Evolutionary conservation across 2,888 invertebrate genomes (phyloP).

Genomic region (Hypomecis punctinalis): DNA sequence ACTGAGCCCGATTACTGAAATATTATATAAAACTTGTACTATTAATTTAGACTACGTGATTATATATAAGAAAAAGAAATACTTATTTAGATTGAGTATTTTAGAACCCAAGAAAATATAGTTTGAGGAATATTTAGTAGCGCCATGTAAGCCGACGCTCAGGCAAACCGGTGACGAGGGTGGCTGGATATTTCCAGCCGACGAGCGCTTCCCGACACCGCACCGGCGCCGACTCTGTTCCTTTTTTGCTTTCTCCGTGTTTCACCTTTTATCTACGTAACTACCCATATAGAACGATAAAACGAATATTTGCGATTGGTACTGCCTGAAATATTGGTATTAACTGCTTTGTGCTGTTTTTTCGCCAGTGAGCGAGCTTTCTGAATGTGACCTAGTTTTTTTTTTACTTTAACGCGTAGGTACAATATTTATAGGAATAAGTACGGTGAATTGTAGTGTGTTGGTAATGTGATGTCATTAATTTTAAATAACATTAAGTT

Average conservation of each 20-base stretch:
- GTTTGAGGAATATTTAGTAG: not conserved
- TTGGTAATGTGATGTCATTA: no score
- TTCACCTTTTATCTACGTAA: constrained; percentile 38
- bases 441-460: no score
- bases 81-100: no score
- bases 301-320: constrained; percentile 35
- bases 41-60: no score
- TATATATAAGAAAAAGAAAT: no score
- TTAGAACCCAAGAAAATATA: no score
- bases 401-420: not conserved
- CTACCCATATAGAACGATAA: constrained; percentile 36
- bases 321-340: constrained; percentile 28
- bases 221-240: constrained; percentile 61
- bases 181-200: constrained; percentile 70
- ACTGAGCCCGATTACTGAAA: no score
- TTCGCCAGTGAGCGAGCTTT: constrained; percentile 12
- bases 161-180: constrained; percentile 44
- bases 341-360: constrained; percentile 14
- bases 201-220: constrained; percentile 48
- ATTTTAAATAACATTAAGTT: no score
- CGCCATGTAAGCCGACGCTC: constrained; percentile 56
- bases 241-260: constrained; percentile 58
- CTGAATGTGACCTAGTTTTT: constrained; percentile 15
- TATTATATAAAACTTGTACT: no score
- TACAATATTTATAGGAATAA: no score